These are phyloP conservation scores for Melanargia galathea DNA, from an alignment of 2,888 invertebrate genomes.

Conservation along the genomic window DNA sequence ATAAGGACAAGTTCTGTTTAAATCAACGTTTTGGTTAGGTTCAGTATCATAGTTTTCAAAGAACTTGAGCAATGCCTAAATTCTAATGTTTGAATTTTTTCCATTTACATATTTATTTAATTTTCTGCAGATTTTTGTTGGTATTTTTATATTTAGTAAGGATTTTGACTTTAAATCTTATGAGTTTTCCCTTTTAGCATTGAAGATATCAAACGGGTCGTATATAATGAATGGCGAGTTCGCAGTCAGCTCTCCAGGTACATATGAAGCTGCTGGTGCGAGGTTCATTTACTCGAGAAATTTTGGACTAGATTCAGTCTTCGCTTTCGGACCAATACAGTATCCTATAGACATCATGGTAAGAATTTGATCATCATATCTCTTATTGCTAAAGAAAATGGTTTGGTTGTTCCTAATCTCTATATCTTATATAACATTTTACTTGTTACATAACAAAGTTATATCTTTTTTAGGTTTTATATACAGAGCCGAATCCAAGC, in stretches of 20 bases:
- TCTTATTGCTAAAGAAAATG: too few relatives aligned
- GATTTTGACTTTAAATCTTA: neutral
- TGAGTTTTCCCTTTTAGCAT: constrained; percentile 80
- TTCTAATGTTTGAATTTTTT: too few relatives aligned
- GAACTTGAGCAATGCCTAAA: too few relatives aligned
- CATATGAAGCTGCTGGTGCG: constrained; percentile 90
- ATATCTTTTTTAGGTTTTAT: constrained; percentile 86
- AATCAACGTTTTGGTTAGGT: too few relatives aligned
- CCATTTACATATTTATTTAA: too few relatives aligned
- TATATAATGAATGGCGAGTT: constrained; percentile 93
- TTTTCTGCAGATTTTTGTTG: too few relatives aligned
- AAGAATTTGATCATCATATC: constrained; percentile 39
- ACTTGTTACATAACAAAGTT: neutral
- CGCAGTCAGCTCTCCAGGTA: constrained; percentile 87
- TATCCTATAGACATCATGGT: constrained; percentile 92
- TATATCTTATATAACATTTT: neutral
- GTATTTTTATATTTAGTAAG: neutral
- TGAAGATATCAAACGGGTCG: constrained; percentile 88
- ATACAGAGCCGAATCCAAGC: constrained; percentile 92
- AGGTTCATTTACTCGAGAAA: constrained; percentile 89
- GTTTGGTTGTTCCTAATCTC: too few relatives aligned
- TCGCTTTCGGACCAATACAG: constrained; percentile 89
- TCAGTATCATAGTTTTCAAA: too few relatives aligned
- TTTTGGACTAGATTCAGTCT: constrained; percentile 88
- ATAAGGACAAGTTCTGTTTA: too few relatives aligned